Conservation (phyloP, 2,888 invertebrate species). For the Ophioninae sp. region DNA sequence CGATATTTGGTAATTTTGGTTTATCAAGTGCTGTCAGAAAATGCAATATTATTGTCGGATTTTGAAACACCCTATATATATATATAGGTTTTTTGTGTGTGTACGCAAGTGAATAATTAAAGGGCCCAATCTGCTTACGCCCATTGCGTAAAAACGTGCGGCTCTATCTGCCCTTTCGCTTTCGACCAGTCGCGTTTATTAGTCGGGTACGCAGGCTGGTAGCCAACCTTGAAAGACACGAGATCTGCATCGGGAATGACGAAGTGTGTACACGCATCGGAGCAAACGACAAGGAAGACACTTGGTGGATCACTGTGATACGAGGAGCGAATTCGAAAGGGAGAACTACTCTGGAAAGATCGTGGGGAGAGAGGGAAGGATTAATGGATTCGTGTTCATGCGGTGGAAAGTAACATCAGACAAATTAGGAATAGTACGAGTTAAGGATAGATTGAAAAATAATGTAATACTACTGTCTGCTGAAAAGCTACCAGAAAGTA, state of each 20-base stretch:
- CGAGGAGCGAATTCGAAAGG: not conserved
- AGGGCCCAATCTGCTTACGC: conserved; percentile 18
- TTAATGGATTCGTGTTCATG: not conserved
- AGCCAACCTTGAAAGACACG: conserved; percentile 50
- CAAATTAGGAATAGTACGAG: not conserved
- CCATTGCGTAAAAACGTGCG: not conserved
- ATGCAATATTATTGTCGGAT: no score
- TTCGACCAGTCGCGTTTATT: conserved; percentile 1
- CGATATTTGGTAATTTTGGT: no score
- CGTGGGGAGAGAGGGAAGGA: not conserved
- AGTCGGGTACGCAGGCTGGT: not conserved
- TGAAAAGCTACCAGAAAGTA: not conserved
- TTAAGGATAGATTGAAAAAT: not conserved
- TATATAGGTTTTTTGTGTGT: not conserved
- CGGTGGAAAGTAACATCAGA: not conserved
- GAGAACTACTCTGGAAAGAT: not conserved
- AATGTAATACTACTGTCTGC: not conserved
- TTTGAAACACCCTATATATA: not conserved
- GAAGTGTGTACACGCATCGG: conserved; percentile 67
- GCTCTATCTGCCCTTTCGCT: not conserved
- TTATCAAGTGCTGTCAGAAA: no score
- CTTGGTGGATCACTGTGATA: conserved; percentile 35
- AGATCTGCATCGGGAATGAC: conserved; percentile 75
- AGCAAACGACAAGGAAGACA: conserved; percentile 33
- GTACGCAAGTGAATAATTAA: conserved; percentile 4